A percentile compares a stretch with the other conserved stretches of the same genome.
These are phyloP conservation scores for Philereme vetulata DNA, from an alignment of 2,888 invertebrate genomes.

Conservation along the genomic window DNA sequence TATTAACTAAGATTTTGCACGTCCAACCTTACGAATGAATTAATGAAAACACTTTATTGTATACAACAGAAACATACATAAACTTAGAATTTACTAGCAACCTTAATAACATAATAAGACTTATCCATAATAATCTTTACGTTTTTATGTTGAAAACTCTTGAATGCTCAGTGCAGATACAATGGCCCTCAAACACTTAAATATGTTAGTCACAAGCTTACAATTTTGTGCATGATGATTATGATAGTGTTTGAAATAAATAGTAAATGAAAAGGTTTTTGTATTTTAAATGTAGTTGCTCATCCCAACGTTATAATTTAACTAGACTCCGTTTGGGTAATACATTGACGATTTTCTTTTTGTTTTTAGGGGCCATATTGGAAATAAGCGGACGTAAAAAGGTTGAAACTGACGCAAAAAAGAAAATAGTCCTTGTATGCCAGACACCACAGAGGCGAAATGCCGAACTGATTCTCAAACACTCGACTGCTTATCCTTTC, in stretches of 20 bases:
- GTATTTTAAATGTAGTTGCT: slow-evolving; percentile 26
- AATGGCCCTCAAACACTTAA: neutral
- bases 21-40: too few relatives aligned
- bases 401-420: slow-evolving; percentile 64
- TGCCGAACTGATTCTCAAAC: slow-evolving; percentile 70
- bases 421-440: slow-evolving; percentile 76
- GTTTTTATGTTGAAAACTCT: too few relatives aligned
- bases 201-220: slow-evolving; percentile 3
- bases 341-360: slow-evolving; percentile 75
- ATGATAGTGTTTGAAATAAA: slow-evolving; percentile 16
- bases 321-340: slow-evolving; percentile 46
- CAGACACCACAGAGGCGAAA: slow-evolving; percentile 76
- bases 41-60: too few relatives aligned
- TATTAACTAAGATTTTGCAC: too few relatives aligned
- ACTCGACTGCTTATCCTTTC: slow-evolving; percentile 74
- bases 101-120: too few relatives aligned
- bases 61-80: too few relatives aligned
- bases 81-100: too few relatives aligned
- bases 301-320: slow-evolving; percentile 12
- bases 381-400: slow-evolving; percentile 71
- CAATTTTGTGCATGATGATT: slow-evolving; percentile 38
- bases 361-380: slow-evolving; percentile 79
- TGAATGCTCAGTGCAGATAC: too few relatives aligned
- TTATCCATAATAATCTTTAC: too few relatives aligned
- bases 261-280: too few relatives aligned